Conservation (phyloP, 1,140 invertebrate genomes). For the Varroa destructor region DNA sequence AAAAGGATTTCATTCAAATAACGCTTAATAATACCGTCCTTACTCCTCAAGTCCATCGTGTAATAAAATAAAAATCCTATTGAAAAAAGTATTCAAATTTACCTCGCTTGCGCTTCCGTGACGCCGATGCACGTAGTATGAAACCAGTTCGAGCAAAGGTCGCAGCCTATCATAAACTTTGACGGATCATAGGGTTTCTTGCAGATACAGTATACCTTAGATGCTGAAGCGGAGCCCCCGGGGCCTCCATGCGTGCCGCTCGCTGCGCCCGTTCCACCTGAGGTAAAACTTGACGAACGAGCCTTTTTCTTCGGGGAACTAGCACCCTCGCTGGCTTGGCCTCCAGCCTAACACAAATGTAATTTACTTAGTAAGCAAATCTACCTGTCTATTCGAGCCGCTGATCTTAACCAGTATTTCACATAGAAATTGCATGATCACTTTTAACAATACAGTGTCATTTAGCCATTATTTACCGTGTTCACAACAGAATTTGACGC, state of each 20-base stretch:
- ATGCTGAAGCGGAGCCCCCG: constrained; percentile 36
- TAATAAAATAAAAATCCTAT: constrained; percentile 57
- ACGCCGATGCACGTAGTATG: constrained; percentile 92
- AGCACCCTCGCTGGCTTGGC: too few species aligned
- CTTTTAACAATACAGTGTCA: too few species aligned
- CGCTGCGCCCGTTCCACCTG: constrained; percentile 35
- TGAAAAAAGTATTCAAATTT: constrained; percentile 44
- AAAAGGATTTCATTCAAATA: too few species aligned
- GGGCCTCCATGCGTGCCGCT: background rate
- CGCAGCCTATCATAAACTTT: constrained; percentile 93
- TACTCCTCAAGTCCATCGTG: constrained; percentile 32
- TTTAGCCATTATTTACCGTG: too few species aligned
- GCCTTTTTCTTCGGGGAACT: too few species aligned
- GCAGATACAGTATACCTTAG: constrained; percentile 82
- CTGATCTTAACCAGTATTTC: too few species aligned
- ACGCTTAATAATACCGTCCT: constrained; percentile 19
- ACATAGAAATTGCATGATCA: too few species aligned
- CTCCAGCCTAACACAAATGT: too few species aligned
- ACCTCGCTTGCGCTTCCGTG: constrained; percentile 70
- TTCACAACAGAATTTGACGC: too few species aligned
- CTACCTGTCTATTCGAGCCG: too few species aligned
- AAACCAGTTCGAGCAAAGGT: constrained; percentile 94
- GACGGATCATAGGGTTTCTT: constrained; percentile 85
- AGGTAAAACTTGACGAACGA: constrained; percentile 36
- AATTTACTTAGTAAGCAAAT: too few species aligned